Evolutionary conservation across 2,113 vertebrate genomes (phyloP).

Genomic region (Lophura nycthemera): DNA sequence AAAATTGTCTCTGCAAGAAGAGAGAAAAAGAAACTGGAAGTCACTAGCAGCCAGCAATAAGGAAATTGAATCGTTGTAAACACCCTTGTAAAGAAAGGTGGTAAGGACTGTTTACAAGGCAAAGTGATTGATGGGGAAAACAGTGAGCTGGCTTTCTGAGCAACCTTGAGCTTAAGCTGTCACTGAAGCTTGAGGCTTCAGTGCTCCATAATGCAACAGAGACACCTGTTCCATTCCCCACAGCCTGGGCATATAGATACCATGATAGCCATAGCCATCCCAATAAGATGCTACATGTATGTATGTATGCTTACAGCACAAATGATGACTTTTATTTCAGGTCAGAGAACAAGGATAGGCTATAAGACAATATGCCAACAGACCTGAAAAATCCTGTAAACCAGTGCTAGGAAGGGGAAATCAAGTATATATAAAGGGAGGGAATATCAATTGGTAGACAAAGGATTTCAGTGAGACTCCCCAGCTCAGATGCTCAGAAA

Average conservation of each 20-base stretch:
- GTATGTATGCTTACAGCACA: fast-evolving
- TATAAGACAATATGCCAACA: not conserved
- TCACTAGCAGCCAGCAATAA: not conserved
- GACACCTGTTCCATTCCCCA: not conserved
- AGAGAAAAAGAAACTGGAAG: not conserved
- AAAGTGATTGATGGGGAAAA: not conserved
- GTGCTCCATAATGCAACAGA: fast-evolving
- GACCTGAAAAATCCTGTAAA: not conserved
- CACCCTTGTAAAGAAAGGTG: not conserved
- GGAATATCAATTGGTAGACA: not conserved
- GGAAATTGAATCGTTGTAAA: not conserved
- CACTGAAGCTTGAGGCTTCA: not conserved
- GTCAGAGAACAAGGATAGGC: not conserved
- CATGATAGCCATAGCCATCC: not conserved
- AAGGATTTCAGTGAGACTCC: not conserved
- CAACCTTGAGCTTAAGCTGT: not conserved
- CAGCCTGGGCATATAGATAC: not conserved
- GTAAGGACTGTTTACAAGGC: not conserved
- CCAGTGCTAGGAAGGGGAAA: not conserved
- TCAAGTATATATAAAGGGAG: not conserved
- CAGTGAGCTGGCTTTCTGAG: not conserved
- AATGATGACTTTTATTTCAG: not conserved
- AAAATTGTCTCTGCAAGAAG: slow-evolving; percentile 74
- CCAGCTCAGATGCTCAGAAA: not conserved
- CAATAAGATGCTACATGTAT: not conserved